Base-by-base conservation (phyloP, 2,113 vertebrate genomes). In the Hyla sarda region DNA sequence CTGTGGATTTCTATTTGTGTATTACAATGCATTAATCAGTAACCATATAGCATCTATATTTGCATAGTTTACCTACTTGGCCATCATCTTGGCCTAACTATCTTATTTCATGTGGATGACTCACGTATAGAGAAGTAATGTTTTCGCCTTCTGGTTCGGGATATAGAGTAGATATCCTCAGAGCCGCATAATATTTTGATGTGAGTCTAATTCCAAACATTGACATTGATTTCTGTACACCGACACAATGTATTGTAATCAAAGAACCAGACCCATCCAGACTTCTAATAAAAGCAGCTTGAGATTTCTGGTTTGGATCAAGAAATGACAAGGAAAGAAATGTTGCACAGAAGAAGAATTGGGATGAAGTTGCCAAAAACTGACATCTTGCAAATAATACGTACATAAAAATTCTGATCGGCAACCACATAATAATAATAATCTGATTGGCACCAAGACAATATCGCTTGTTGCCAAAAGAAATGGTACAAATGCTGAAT, bases 211-310 rank as follows among this genome's bases (percentile, higher is more conserved):
- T 81, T 81, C 28, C 34, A 81, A 81, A 81, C 56, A 81, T 81
- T 81, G 56, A 81, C 58, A 81, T 37, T 81, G 78, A 62, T 81
- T 81, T 81, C 16, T 81, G 56, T 62, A 65, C 34, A 62, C 34
- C 37, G 65, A 62, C 54, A 41, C 56, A 60, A 62, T 80, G 34
- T 60, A 81, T 25, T 81, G 78, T 60, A 65, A 65, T 65, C 37
- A 81, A n/a, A 81, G 77, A 62, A 65, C 56, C 17, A 65, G 56
- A 30, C 34, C n/a, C 56, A 7, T 62, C 78, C 56, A 81, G 56
- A 56, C 23, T 65, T 81, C 45, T 28, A 28, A 47, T 81, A 81
- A 62, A 81, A 60, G 34, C 56, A 81, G 62, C 56, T 81, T 81
- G 78, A 12, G 34, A 45, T 65, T 81, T 81, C 37, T 65, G 21